phyloP scores from a whole-genome alignment of 2,888 invertebrate species.

The Lysandra coridon region DNA sequence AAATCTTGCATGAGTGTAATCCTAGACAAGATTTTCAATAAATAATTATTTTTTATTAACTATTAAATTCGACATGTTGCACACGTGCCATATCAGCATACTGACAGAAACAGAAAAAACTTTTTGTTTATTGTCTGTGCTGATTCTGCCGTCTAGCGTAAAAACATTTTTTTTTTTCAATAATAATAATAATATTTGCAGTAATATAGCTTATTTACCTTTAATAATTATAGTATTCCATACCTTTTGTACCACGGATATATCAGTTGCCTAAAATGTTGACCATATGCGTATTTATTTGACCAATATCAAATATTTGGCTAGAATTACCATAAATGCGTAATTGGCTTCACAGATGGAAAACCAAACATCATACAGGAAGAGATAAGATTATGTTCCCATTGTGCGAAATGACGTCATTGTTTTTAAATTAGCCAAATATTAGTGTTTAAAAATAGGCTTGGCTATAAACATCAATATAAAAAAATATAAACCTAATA shows the following conservation, averaged over 20 bases:
- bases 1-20: no score
- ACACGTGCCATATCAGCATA: no score
- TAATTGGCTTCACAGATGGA: not conserved
- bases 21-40: not conserved
- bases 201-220: no score
- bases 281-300: not conserved
- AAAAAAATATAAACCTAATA: no score
- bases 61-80: no score
- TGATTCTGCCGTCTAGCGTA: no score
- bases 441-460: not conserved
- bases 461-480: no score
- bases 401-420: not conserved
- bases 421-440: not conserved
- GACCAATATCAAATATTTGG: not conserved
- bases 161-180: no score
- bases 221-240: not conserved
- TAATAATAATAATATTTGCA: no score
- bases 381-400: conserved; percentile 7
- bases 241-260: not conserved
- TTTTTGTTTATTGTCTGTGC: not conserved
- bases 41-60: not conserved
- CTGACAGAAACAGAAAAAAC: not conserved
- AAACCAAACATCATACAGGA: conserved; percentile 10
- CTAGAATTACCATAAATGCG: conserved; percentile 20
- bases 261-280: not conserved